phyloP scores from a whole-genome alignment of 2,888 invertebrate species.

The Megastigmus dorsalis region DNA sequence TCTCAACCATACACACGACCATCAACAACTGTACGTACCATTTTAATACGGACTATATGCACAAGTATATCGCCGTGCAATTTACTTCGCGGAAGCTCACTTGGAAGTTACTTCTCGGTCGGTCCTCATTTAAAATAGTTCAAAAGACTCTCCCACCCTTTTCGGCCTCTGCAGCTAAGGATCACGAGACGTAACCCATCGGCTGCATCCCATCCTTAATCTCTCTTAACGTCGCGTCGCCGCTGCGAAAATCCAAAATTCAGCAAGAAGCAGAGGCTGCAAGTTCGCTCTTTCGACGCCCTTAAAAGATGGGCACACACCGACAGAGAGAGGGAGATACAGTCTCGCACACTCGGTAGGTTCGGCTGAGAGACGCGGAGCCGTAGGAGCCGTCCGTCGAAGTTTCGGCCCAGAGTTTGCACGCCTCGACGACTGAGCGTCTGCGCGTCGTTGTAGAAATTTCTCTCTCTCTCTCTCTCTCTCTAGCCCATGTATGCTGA shows the following conservation, averaged over 20 bases:
- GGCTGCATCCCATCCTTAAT: slow-evolving; percentile 5
- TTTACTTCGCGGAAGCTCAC: not conserved
- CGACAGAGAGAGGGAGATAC: too few species aligned
- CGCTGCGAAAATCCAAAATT: too few species aligned
- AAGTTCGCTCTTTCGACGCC: not conserved
- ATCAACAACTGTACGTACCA: too few species aligned
- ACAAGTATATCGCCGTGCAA: too few species aligned
- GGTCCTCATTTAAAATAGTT: slow-evolving; percentile 24
- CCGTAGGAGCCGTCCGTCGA: too few species aligned
- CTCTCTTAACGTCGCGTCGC: not conserved
- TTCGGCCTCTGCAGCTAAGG: not conserved
- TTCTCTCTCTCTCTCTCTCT: slow-evolving; percentile 4
- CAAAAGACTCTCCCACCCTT: not conserved
- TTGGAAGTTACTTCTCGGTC: not conserved
- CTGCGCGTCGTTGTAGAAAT: slow-evolving; percentile 14
- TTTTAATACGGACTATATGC: too few species aligned
- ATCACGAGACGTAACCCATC: slow-evolving; percentile 6
- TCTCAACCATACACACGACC: too few species aligned
- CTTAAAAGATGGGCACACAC: not conserved
- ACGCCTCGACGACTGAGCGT: slow-evolving; percentile 28
- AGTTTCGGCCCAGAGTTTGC: slow-evolving; percentile 33
- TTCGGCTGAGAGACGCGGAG: too few species aligned
- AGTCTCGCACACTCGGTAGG: too few species aligned
- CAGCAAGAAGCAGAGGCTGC: too few species aligned
- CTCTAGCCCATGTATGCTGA: slow-evolving; percentile 9